Conservation (phyloP, 2,888 invertebrate species). For the Ennomos fuscantarius region DNA sequence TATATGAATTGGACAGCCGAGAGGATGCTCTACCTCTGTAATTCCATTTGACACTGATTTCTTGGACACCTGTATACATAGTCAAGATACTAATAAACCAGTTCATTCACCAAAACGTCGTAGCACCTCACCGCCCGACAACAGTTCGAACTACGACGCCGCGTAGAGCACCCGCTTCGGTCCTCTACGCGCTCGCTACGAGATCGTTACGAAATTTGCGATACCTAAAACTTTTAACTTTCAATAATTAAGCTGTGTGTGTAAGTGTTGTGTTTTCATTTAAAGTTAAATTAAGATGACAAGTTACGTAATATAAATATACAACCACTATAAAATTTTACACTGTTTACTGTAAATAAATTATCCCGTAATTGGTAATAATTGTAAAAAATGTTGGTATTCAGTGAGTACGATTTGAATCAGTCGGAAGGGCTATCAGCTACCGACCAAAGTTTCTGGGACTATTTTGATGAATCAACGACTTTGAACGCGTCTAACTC, state of each 20-base stretch:
- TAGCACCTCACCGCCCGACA: slow-evolving; percentile 10
- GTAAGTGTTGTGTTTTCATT: too few relatives aligned
- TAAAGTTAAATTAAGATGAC: too few relatives aligned
- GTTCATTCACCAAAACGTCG: background rate
- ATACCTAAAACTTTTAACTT: background rate
- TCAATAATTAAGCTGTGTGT: too few relatives aligned
- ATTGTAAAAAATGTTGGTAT: slow-evolving; percentile 39
- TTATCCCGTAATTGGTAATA: slow-evolving; percentile 1
- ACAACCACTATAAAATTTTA: too few relatives aligned
- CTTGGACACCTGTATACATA: too few relatives aligned
- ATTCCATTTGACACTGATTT: too few relatives aligned
- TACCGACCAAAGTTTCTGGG: slow-evolving; percentile 67
- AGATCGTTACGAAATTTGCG: slow-evolving; percentile 1
- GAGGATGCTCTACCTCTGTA: too few relatives aligned
- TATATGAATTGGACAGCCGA: too few relatives aligned
- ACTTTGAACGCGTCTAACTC: slow-evolving; percentile 37
- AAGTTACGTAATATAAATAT: too few relatives aligned
- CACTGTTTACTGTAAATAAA: too few relatives aligned
- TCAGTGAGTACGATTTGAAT: slow-evolving; percentile 36
- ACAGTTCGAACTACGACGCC: slow-evolving; percentile 40
- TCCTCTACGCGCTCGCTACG: slow-evolving; percentile 5
- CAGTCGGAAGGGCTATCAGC: slow-evolving; percentile 39
- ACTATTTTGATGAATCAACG: slow-evolving; percentile 61
- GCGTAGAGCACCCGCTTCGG: slow-evolving; percentile 37
- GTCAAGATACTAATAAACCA: background rate